Conservation (phyloP, 2,797 vertebrate species). For the Delichon dasypus region DNA sequence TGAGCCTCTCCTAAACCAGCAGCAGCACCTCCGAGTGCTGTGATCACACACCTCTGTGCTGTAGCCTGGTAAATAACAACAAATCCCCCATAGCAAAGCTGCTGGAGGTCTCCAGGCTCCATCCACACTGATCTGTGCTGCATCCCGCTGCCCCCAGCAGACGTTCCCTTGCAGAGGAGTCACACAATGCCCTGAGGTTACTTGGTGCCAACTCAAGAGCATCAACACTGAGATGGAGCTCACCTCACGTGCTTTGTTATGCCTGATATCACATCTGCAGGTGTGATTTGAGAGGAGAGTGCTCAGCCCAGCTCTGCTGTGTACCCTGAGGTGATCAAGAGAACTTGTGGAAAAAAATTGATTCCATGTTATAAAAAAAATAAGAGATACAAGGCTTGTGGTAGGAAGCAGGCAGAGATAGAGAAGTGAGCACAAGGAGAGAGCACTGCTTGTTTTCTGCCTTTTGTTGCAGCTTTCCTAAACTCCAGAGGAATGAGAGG, state of each 20-base stretch:
- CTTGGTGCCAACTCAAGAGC: neutral
- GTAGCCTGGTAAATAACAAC: neutral
- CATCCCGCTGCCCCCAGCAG: neutral
- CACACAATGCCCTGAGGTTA: accelerated
- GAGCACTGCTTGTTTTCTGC: neutral
- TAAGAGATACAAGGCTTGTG: neutral
- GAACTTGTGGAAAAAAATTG: neutral
- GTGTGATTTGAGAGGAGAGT: neutral
- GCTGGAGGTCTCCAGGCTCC: neutral
- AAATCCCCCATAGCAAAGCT: neutral
- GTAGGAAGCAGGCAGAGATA: neutral
- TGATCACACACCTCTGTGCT: accelerated
- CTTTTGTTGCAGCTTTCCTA: neutral
- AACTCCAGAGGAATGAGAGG: conserved; percentile 1
- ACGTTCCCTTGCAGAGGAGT: neutral
- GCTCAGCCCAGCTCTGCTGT: neutral
- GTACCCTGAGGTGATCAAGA: neutral
- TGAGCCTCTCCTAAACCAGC: neutral
- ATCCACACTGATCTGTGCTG: neutral
- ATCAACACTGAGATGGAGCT: neutral
- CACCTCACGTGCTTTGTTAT: neutral
- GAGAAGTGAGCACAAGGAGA: neutral
- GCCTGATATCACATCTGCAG: neutral
- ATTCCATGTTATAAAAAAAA: neutral
- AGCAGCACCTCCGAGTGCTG: neutral